A percentile compares a stretch with the other conserved stretches of the same genome.
Evolutionary conservation across 2,797 vertebrate species (phyloP).

Genomic region (Crocidura indochinensis): DNA sequence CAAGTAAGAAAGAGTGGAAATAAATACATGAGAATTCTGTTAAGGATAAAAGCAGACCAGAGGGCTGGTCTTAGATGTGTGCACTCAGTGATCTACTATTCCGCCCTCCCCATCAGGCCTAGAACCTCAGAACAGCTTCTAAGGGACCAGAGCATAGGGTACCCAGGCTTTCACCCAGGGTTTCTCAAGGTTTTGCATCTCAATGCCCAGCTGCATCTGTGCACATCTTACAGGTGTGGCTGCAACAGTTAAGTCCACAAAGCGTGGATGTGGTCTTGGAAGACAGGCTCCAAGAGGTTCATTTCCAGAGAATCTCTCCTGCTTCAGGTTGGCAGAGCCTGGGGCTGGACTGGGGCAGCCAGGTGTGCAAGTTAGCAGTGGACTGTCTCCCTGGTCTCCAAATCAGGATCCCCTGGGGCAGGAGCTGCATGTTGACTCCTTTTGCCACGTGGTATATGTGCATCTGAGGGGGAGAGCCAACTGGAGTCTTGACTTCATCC

Average conservation of each 20-base stretch:
- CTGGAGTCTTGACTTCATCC: not conserved
- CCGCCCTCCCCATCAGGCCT: no score
- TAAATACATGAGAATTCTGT: not conserved
- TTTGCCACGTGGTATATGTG: not conserved
- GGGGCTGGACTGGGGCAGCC: no score
- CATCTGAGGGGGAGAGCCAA: not conserved
- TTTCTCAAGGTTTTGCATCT: not conserved
- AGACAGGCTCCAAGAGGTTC: not conserved
- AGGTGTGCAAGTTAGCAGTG: no score
- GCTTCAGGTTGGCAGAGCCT: no score
- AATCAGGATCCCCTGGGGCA: not conserved
- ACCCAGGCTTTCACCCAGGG: not conserved
- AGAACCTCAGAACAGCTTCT: no score
- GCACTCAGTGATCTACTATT: not conserved
- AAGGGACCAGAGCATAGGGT: no score
- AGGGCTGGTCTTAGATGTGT: not conserved
- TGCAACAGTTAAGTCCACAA: not conserved
- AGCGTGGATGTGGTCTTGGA: not conserved
- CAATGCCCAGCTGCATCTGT: not conserved
- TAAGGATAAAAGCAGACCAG: not conserved
- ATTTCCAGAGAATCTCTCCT: not conserved
- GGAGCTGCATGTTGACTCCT: not conserved
- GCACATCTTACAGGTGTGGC: not conserved
- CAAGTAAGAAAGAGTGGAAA: not conserved
- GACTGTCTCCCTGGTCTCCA: not conserved